These are phyloP conservation scores for Pyrocoelia pectoralis DNA, from an alignment of 2,888 invertebrate genomes.

Conservation along the genomic window DNA sequence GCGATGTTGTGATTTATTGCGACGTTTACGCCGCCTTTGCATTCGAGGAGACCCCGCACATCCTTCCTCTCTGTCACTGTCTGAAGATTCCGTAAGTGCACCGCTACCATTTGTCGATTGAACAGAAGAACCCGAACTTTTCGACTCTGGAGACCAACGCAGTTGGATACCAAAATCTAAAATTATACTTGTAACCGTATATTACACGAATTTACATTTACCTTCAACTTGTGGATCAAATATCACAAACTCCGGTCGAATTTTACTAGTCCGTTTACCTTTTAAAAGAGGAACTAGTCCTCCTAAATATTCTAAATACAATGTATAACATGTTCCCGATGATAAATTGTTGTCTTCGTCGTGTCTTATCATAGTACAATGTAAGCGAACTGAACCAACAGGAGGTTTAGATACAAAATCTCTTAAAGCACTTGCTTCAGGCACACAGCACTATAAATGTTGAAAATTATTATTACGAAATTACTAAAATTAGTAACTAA, in stretches of 20 bases:
- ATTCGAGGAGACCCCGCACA: constrained; percentile 85
- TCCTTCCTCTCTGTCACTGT: constrained; percentile 72
- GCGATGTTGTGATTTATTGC: constrained; percentile 64
- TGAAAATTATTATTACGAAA: background rate
- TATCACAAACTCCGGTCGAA: constrained; percentile 97
- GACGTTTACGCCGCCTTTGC: constrained; percentile 72
- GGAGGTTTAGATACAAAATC: constrained; percentile 95
- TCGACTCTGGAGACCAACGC: constrained; percentile 61
- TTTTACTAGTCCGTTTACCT: constrained; percentile 94
- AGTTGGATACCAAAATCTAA: constrained; percentile 51
- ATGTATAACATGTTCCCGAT: constrained; percentile 80
- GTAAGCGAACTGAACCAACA: constrained; percentile 81
- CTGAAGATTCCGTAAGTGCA: constrained; percentile 69
- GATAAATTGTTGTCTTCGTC: constrained; percentile 79
- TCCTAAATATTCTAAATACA: constrained; percentile 95
- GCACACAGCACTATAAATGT: constrained; percentile 85
- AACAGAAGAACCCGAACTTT: constrained; percentile 63
- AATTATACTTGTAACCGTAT: constrained; percentile 1
- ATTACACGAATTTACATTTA: too few species aligned
- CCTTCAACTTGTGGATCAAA: constrained; percentile 90
- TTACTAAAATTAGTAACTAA: constrained; percentile 57
- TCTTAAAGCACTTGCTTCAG: constrained; percentile 84
- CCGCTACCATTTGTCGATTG: constrained; percentile 63
- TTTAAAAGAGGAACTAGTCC: constrained; percentile 95
- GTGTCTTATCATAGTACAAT: constrained; percentile 97